These are phyloP conservation scores for Drosophila flavopinicola DNA, from an alignment of 2,888 invertebrate species.

Conservation along the genomic window DNA sequence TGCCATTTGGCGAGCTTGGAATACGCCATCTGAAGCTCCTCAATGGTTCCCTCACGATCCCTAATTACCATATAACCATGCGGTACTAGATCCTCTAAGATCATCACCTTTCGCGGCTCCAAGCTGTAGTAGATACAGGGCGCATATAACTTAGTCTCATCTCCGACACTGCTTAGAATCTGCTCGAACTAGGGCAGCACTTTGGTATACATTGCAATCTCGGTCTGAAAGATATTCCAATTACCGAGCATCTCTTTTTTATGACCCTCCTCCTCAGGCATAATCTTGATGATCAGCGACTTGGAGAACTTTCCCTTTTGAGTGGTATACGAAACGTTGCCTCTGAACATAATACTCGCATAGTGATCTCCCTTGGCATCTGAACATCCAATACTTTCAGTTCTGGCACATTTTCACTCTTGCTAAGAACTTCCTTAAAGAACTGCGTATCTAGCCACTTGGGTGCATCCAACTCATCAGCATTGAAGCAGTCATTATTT, in stretches of 20 bases:
- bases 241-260: constrained; percentile 44
- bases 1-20: constrained; percentile 84
- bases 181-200: constrained; percentile 66
- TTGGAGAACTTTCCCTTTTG: constrained; percentile 21
- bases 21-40: constrained; percentile 80
- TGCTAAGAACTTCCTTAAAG: constrained; percentile 37
- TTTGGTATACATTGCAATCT: constrained; percentile 70
- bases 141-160: constrained; percentile 50
- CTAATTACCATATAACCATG: constrained; percentile 50
- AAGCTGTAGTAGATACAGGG: constrained; percentile 56
- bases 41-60: constrained; percentile 72
- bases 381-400: constrained; percentile 39
- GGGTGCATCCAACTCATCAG: constrained; percentile 61
- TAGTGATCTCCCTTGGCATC: constrained; percentile 41
- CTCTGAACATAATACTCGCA: constrained; percentile 57
- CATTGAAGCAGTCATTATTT: constrained; percentile 33
- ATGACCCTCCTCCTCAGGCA: constrained; percentile 58
- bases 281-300: constrained; percentile 51
- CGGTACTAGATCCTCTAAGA: constrained; percentile 73
- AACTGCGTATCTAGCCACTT: constrained; percentile 53
- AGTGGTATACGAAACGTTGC: constrained; percentile 3
- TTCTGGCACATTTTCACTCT: constrained; percentile 23
- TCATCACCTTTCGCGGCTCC: constrained; percentile 49
- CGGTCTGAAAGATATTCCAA: constrained; percentile 43
- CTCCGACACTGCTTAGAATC: constrained; percentile 45